phyloP scores from a whole-genome alignment of 1,140 invertebrate genomes.

The Drosophila elegans region DNA sequence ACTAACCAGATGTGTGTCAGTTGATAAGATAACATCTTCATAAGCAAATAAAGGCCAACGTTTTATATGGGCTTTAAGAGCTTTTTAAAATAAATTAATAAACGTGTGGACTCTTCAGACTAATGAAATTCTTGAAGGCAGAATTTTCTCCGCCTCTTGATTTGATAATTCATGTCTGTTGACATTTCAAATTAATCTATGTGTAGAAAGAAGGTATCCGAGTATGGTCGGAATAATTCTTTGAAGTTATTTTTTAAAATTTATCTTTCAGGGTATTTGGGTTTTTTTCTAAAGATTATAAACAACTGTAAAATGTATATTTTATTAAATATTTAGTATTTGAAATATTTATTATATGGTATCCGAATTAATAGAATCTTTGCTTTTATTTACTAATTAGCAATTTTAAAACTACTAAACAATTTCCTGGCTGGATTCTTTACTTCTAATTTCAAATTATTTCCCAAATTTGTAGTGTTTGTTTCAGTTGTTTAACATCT shows the following conservation, averaged over 20 bases:
- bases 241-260: constrained; percentile 14
- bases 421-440: neutral
- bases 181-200: constrained; percentile 6
- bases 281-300: too few relatives aligned
- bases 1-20: constrained; percentile 1
- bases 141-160: neutral
- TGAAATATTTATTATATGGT: too few relatives aligned
- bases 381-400: too few relatives aligned
- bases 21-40: constrained; percentile 32
- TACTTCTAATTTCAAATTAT: neutral
- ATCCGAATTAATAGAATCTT: too few relatives aligned
- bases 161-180: constrained; percentile 8
- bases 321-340: too few relatives aligned
- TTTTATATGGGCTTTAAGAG: neutral
- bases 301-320: too few relatives aligned
- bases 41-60: constrained; percentile 8
- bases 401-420: too few relatives aligned
- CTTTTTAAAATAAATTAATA: neutral
- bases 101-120: neutral
- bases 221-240: constrained; percentile 1
- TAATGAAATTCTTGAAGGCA: neutral
- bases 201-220: constrained; percentile 4
- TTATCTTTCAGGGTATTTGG: neutral
- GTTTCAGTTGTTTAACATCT: constrained; percentile 23
- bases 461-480: neutral